These are phyloP conservation scores for Falco berigora DNA, from an alignment of 2,797 vertebrate species.

Conservation along the genomic window DNA sequence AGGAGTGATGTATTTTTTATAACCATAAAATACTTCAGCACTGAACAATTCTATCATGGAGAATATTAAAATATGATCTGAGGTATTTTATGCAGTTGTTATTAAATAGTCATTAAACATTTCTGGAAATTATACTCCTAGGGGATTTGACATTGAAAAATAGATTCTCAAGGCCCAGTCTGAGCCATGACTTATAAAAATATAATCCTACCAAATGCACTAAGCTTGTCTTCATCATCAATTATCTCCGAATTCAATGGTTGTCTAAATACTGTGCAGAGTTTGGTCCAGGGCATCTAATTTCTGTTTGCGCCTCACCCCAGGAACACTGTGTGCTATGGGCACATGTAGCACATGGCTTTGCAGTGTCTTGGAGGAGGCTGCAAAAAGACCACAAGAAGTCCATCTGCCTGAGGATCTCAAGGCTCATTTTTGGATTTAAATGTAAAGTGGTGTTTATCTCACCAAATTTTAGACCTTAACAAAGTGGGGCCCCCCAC, in stretches of 20 bases:
- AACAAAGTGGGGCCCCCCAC: rapidly evolving
- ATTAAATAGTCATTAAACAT: conserved; percentile 45
- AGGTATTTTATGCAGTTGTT: conserved; percentile 37
- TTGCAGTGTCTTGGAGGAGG: neutral
- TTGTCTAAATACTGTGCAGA: neutral
- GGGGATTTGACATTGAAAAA: conserved; percentile 16
- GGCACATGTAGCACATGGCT: rapidly evolving
- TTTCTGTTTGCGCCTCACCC: neutral
- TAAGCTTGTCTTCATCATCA: neutral
- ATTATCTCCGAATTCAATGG: neutral
- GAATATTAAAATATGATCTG: conserved; percentile 22
- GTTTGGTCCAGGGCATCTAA: neutral
- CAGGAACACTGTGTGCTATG: neutral
- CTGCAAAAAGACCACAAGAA: neutral
- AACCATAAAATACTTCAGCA: neutral
- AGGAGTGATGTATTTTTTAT: neutral
- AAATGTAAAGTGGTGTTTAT: neutral
- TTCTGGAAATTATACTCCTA: conserved; percentile 15
- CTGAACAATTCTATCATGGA: neutral
- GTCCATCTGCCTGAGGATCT: neutral
- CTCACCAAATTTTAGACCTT: neutral
- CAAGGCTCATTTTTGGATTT: neutral
- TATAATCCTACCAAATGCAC: neutral
- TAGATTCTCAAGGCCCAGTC: neutral
- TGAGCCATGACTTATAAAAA: neutral